Evolutionary conservation across 2,888 invertebrate species (phyloP).

Genomic region (Torymus auratus): DNA sequence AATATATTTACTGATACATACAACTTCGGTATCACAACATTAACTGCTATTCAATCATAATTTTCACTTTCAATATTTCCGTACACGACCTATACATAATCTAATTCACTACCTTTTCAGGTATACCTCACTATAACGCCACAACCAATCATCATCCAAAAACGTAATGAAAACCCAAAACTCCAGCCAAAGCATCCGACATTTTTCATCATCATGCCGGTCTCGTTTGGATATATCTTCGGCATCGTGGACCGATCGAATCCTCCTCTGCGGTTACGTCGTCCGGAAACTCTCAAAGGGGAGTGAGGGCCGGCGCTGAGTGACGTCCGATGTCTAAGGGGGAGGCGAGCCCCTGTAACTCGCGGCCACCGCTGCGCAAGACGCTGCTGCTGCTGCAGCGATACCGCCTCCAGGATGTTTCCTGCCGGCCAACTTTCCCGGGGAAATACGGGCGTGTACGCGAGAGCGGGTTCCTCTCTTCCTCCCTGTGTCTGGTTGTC

Average conservation of each 20-base stretch:
- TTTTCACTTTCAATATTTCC: too few species aligned
- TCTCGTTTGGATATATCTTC: background rate
- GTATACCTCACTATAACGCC: too few species aligned
- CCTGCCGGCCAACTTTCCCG: background rate
- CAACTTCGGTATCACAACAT: too few species aligned
- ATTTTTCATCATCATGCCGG: background rate
- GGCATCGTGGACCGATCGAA: slow-evolving; percentile 15
- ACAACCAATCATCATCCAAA: too few species aligned
- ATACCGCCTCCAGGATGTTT: background rate
- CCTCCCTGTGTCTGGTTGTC: too few species aligned
- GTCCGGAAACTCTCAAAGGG: slow-evolving; percentile 66
- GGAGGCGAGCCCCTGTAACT: background rate
- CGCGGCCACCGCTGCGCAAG: background rate
- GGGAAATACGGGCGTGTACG: background rate
- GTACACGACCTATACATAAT: too few species aligned
- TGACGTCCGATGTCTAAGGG: slow-evolving; percentile 67
- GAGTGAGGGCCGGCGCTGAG: slow-evolving; percentile 59
- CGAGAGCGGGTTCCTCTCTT: too few species aligned
- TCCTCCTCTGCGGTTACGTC: slow-evolving; percentile 31
- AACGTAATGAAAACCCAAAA: too few species aligned
- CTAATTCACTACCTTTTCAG: too few species aligned
- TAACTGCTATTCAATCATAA: too few species aligned
- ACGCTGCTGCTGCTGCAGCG: background rate
- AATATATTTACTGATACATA: too few species aligned
- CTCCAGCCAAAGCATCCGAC: background rate